Conservation (phyloP, 1,140 invertebrate species). For the Euura lappo region DNA sequence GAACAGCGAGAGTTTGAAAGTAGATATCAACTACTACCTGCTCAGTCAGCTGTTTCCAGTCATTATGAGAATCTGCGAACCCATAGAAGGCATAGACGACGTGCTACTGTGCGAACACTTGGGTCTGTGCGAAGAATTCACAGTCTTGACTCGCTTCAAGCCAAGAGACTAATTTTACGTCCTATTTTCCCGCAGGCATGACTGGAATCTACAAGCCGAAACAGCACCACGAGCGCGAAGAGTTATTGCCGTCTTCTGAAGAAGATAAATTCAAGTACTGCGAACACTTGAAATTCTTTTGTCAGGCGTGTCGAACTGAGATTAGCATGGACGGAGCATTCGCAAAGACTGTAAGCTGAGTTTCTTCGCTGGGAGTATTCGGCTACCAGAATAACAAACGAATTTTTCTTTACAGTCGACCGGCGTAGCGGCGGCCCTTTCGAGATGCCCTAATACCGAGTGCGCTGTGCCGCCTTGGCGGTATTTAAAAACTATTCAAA, state of each 20-base stretch:
- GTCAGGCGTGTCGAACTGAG: conserved; percentile 66
- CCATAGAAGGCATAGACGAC: conserved; percentile 92
- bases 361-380: conserved; percentile 32
- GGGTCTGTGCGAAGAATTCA: conserved; percentile 61
- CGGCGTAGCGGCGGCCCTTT: conserved; percentile 60
- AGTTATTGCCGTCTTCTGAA: conserved; percentile 66
- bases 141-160: neutral
- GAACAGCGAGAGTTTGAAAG: conserved; percentile 70
- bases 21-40: conserved; percentile 86
- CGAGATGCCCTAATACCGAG: conserved; percentile 70
- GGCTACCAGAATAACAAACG: neutral
- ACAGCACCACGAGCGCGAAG: conserved; percentile 55
- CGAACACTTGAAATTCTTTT: conserved; percentile 71
- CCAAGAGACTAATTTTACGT: conserved; percentile 40
- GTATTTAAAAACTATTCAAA: conserved; percentile 72
- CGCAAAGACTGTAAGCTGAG: conserved; percentile 55
- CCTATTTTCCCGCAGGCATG: conserved; percentile 46
- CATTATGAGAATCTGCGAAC: conserved; percentile 91
- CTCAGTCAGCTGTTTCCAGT: conserved; percentile 93
- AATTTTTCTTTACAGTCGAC: conserved; percentile 31
- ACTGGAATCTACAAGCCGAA: conserved; percentile 58
- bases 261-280: conserved; percentile 81
- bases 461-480: conserved; percentile 69
- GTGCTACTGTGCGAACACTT: conserved; percentile 88
- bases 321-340: conserved; percentile 64